phyloP scores from a whole-genome alignment of 2,797 vertebrate genomes.

The Valencia hispanica region DNA sequence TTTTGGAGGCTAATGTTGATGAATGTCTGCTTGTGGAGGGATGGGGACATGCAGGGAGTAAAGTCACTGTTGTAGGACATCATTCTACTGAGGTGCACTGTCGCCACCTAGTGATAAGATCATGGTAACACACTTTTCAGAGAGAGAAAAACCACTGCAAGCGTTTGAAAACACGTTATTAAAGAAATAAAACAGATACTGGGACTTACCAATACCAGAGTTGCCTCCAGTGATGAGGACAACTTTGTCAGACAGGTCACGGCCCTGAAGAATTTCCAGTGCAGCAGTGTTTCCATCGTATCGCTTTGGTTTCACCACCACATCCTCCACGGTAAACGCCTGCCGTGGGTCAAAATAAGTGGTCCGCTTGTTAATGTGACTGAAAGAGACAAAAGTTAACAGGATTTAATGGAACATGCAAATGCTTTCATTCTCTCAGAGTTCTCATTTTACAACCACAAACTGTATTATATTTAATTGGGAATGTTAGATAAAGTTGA shows the following conservation, averaged over 20 bases:
- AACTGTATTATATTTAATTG: not conserved
- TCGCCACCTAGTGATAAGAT: slow-evolving; percentile 68
- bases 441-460: not conserved
- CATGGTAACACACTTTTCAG: slow-evolving; percentile 43
- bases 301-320: slow-evolving; percentile 87
- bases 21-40: slow-evolving; percentile 64
- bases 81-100: slow-evolving; percentile 19
- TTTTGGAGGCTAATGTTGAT: slow-evolving; percentile 78
- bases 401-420: not conserved
- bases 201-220: slow-evolving; percentile 91
- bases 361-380: slow-evolving; percentile 96
- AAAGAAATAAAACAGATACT: not conserved
- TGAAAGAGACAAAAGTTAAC: slow-evolving; percentile 57
- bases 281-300: slow-evolving; percentile 93
- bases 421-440: not conserved
- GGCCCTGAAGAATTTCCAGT: slow-evolving; percentile 93
- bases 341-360: slow-evolving; percentile 96
- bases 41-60: slow-evolving; percentile 35
- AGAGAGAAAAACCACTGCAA: not conserved
- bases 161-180: not conserved
- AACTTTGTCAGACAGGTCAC: slow-evolving; percentile 90
- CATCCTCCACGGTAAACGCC: slow-evolving; percentile 95
- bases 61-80: slow-evolving; percentile 12
- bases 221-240: slow-evolving; percentile 91
- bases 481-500: not conserved